Evolutionary conservation across 2,113 vertebrate species (phyloP).

Genomic region (Lycaon pictus): DNA sequence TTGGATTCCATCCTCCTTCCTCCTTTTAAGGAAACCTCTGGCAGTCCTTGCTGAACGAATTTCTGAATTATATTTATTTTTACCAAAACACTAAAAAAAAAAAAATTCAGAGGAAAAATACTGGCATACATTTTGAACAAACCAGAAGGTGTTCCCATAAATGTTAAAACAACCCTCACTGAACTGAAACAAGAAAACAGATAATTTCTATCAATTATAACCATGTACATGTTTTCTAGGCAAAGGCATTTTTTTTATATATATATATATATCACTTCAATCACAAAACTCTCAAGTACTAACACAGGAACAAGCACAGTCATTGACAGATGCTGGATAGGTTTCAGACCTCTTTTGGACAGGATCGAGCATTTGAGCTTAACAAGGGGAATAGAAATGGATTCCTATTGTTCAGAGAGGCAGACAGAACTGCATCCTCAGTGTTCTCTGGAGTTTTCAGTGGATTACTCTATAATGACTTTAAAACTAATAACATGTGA

Average conservation of each 20-base stretch:
- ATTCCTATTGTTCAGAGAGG: neutral
- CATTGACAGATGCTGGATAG: neutral
- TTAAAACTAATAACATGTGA: neutral
- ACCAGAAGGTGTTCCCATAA: neutral
- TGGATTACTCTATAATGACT: neutral
- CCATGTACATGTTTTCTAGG: neutral
- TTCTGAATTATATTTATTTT: neutral
- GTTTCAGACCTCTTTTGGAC: neutral
- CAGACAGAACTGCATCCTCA: neutral
- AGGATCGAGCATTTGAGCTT: neutral
- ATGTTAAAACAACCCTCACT: neutral
- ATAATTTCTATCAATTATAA: neutral
- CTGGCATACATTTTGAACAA: neutral
- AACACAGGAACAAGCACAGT: neutral
- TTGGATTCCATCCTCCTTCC: neutral
- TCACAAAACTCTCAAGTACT: neutral
- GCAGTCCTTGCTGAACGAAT: neutral
- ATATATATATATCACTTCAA: too few species aligned
- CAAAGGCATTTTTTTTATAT: constrained; percentile 2
- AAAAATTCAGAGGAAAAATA: neutral
- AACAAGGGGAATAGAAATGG: neutral
- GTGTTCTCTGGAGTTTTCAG: neutral
- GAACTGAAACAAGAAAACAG: neutral
- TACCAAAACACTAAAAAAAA: neutral
- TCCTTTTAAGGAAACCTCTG: neutral